These are phyloP conservation scores for Coenonympha glycerion DNA, from an alignment of 2,888 invertebrate genomes.

Conservation along the genomic window DNA sequence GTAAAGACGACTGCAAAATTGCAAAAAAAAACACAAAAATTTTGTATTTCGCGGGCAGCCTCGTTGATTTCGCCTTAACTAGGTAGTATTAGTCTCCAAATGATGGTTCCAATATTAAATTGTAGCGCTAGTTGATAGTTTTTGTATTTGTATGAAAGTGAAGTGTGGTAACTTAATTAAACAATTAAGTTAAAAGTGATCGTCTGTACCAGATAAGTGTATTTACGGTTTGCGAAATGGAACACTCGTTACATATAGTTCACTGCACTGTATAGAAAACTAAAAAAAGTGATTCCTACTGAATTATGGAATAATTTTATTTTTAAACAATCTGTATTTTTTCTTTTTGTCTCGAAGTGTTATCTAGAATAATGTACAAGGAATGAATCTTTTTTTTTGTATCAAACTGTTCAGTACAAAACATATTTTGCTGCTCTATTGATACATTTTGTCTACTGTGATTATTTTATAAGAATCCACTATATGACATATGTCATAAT, in stretches of 20 bases:
- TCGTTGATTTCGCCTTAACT: too few relatives aligned
- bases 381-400: constrained; percentile 14
- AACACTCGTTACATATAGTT: constrained; percentile 72
- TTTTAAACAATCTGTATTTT: background rate
- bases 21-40: too few relatives aligned
- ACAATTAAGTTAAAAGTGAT: constrained; percentile 38
- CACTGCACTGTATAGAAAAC: too few relatives aligned
- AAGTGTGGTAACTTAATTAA: constrained; percentile 34
- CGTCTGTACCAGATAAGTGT: constrained; percentile 60
- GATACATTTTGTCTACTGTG: constrained; percentile 37
- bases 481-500: background rate
- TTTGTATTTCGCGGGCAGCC: too few relatives aligned
- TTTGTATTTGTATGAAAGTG: background rate
- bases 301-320: background rate
- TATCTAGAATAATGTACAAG: background rate
- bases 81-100: constrained; percentile 20
- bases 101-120: constrained; percentile 15
- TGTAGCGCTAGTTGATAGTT: background rate
- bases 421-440: constrained; percentile 47
- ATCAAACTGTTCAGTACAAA: constrained; percentile 40
- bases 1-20: too few relatives aligned
- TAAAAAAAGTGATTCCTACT: constrained; percentile 36
- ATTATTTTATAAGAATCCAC: background rate
- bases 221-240: constrained; percentile 48
- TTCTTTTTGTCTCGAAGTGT: constrained; percentile 10